Base-by-base conservation (phyloP, 2,888 invertebrate species). In the Pseudolycoriella hygida region DNA sequence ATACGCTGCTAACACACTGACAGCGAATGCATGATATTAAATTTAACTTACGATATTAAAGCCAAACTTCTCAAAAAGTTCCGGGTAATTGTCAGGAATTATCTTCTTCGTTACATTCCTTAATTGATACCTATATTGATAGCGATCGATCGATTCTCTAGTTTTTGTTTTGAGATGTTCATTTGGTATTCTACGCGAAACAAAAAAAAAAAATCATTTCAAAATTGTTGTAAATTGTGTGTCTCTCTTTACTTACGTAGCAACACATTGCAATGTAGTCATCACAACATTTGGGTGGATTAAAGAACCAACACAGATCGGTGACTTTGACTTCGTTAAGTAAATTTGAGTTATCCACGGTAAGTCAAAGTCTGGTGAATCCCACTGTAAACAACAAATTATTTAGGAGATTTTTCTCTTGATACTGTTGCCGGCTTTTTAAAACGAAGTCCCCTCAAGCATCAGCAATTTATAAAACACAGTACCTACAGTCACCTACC, bases 241-340 rank as follows among this genome's bases (percentile, higher is more conserved):
- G n/a, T n/a, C n/a, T n/a, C n/a, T 39, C 6, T 3, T 11, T 10
- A 38, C 44, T 40, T 44, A 44, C 44, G 31, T 31, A 18, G 40
- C 39, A 18, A 18, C 40, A 40, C 44, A 44, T 15, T 39, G 25
- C 11, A 44, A 25, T 30, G 44, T 44, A 30, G 44, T 44, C 17
- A 44, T 20, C 8, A 44, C 44, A 15, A 31, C 15, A 18, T 38
- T 20, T 17, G 30, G 44, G 31, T 31, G 31, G 31, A 44, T 40
- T 17, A 44, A 14, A 10, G 44, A 31, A 3, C 44, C 44, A 3
- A 44, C 8, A 18, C 44, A 44, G 6, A 44, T 40, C 18, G 17
- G 19, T 17, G 17, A 17, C 11, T 40, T 40, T 10, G 25, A 31
- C 18, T 44, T 40, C n/a, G 19, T 30, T 17, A 17, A 30, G 30